Base-by-base conservation (phyloP, 2,113 vertebrate species). In the Chloebia gouldiae region DNA sequence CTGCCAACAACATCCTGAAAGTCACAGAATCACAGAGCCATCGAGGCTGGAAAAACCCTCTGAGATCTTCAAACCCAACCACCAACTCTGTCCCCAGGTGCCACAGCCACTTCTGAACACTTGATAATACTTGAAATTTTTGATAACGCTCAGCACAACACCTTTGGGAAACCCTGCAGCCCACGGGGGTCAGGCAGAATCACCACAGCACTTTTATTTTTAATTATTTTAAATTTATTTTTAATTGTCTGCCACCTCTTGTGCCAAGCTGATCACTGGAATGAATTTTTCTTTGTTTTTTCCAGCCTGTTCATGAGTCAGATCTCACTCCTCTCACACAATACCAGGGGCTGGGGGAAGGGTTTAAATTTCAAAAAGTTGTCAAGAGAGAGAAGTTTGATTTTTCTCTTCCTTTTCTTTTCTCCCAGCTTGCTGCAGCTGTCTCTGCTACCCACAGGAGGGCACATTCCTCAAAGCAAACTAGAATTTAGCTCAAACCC, bases 401-500 rank as follows among this genome's bases (percentile, higher is more conserved):
- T 31, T 61, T 54, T 69, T 21, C 25, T 51, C 44, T 22, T 16
- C n/a, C 65, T 35, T 35, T 25, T 35, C 13, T 44, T 40, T 27
- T 35, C 39, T 42, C 70, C 18, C 40, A 1, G 14, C n/a, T 44
- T 49, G 88, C 81, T 97, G 94, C 95, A 97, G 92, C 92, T 96
- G 60, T 88, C 37, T 5, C 70, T 87, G 70, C 60, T 21, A 51
- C 93, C 94, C 96, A 93, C 95, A 95, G 76, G 96, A 96, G 95
- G 96, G 93, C 96, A 95, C 3, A 8, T 64, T 96, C 86, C 95
- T 90, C 92, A 73, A 82, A 93, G 89, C 79, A 85, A 96, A 87
- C 63, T 25, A 54, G 42, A 70, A 85, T 44, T 42, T 78, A 42
- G 81, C 54, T 57, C 31, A 11, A 57, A 42, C 30, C 30, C 65